Percentiles rank a stretch among this genome's conserved stretches.
Evolutionary conservation across 2,888 invertebrate genomes (phyloP).

Genomic region (Chydorus sphaericus): DNA sequence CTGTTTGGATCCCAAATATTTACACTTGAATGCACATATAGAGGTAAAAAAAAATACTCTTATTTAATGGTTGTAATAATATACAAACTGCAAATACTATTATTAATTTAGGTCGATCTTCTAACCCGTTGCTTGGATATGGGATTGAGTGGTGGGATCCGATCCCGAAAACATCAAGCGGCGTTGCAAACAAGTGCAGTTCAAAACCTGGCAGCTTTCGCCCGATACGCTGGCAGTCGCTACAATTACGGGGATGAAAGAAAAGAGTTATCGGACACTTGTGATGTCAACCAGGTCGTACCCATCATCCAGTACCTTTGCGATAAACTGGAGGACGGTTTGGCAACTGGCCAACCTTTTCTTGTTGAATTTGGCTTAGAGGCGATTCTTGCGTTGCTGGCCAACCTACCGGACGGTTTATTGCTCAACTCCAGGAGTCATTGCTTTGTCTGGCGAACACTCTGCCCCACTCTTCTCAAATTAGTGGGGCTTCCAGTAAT

Average conservation of each 20-base stretch:
- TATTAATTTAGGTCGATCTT: no score
- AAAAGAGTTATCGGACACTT: no score
- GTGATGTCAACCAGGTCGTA: constrained; percentile 59
- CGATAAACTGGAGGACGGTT: constrained; percentile 66
- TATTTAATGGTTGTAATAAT: no score
- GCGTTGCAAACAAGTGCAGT: not conserved
- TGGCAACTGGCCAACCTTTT: not conserved
- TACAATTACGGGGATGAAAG: not conserved
- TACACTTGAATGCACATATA: not conserved
- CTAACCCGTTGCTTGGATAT: not conserved
- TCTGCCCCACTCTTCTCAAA: constrained; percentile 4
- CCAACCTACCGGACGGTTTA: not conserved
- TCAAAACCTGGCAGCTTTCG: not conserved
- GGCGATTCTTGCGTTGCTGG: not conserved
- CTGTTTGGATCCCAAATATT: constrained; percentile 2
- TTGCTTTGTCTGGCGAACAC: constrained; percentile 7
- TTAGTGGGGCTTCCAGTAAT: not conserved
- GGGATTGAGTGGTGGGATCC: not conserved
- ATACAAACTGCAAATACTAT: no score
- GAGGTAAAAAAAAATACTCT: no score
- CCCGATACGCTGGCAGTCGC: not conserved
- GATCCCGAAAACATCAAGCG: constrained; percentile 1
- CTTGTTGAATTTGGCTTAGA: constrained; percentile 4
- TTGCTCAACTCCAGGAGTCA: not conserved
- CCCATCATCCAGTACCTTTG: constrained; percentile 80